Percentiles rank a stretch among this genome's conserved stretches.
Evolutionary conservation across 2,113 vertebrate species (phyloP).

Genomic region (Chaetodon trifascialis): DNA sequence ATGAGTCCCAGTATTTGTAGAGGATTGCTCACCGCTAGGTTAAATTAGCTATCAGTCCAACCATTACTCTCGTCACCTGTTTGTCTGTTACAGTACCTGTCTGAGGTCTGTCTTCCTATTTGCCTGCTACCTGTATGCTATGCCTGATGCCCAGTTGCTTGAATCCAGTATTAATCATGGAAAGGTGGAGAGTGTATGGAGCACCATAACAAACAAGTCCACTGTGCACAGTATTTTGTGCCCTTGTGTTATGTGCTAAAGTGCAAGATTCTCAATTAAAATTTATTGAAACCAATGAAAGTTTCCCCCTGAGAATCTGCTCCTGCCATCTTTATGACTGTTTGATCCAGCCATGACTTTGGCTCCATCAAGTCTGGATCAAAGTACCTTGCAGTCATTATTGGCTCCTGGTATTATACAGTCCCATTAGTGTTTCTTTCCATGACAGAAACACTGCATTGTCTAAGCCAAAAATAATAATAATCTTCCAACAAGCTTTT

Average conservation of each 20-base stretch:
- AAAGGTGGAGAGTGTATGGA: background rate
- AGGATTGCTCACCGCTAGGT: slow-evolving; percentile 25
- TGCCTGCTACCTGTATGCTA: slow-evolving; percentile 26
- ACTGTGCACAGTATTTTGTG: slow-evolving; percentile 20
- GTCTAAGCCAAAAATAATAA: slow-evolving; percentile 5
- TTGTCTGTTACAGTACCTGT: slow-evolving; percentile 27
- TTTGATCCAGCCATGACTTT: slow-evolving; percentile 54
- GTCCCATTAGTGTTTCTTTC: slow-evolving; percentile 25
- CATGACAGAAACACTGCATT: slow-evolving; percentile 20
- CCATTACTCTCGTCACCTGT: slow-evolving; percentile 32
- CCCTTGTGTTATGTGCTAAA: background rate
- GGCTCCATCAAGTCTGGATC: slow-evolving; percentile 47
- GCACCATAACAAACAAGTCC: slow-evolving; percentile 25
- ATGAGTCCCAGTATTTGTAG: slow-evolving; percentile 51
- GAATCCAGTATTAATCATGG: slow-evolving; percentile 13
- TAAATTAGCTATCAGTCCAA: slow-evolving; percentile 10
- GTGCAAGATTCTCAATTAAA: slow-evolving; percentile 39
- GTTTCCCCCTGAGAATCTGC: slow-evolving; percentile 37
- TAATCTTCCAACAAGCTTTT: slow-evolving; percentile 8
- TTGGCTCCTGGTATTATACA: slow-evolving; percentile 33
- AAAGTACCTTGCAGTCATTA: slow-evolving; percentile 60
- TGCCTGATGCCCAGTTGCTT: slow-evolving; percentile 24
- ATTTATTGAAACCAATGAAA: slow-evolving; percentile 28
- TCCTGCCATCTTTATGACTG: slow-evolving; percentile 54
- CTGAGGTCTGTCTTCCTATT: slow-evolving; percentile 21